Conservation (phyloP, 2,113 vertebrate genomes). For the Syngnathus typhle region DNA sequence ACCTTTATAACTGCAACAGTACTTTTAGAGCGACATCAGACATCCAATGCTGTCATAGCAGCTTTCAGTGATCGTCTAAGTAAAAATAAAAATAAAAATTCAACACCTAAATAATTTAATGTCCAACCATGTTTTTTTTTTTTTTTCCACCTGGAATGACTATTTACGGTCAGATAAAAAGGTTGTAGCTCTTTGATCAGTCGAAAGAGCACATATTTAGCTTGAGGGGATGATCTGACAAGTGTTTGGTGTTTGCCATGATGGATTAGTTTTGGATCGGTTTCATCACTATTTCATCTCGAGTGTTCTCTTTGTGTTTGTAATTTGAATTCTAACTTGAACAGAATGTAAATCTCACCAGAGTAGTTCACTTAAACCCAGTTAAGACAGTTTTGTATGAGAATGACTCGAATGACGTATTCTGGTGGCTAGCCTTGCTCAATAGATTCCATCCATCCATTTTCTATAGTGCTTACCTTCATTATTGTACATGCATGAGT, state of each 20-base stretch:
- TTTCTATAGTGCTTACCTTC: neutral
- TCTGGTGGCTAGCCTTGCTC: neutral
- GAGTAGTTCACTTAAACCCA: conserved; percentile 41
- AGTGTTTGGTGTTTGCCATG: conserved; percentile 57
- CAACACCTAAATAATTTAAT: conserved; percentile 22
- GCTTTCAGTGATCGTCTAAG: conserved; percentile 22
- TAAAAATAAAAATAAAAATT: conserved; percentile 6
- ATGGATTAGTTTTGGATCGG: conserved; percentile 55
- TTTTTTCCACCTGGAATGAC: conserved; percentile 33
- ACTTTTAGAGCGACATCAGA: conserved; percentile 23
- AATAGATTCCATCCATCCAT: neutral
- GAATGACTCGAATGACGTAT: neutral
- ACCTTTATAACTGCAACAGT: conserved; percentile 32
- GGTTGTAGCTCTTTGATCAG: conserved; percentile 62
- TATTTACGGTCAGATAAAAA: conserved; percentile 64
- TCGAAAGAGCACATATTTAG: conserved; percentile 52
- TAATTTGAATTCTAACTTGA: conserved; percentile 46
- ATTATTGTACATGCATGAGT: neutral
- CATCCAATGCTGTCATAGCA: conserved; percentile 33
- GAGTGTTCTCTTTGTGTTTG: conserved; percentile 42
- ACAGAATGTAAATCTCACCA: conserved; percentile 30
- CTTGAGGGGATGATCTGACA: conserved; percentile 52
- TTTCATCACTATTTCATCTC: conserved; percentile 53
- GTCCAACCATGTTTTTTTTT: conserved; percentile 33
- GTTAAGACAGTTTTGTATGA: neutral